A percentile compares a stretch with the other conserved stretches of the same genome.
These are phyloP conservation scores for Pluvianellus socialis DNA, from an alignment of 2,113 vertebrate genomes.

Conservation along the genomic window DNA sequence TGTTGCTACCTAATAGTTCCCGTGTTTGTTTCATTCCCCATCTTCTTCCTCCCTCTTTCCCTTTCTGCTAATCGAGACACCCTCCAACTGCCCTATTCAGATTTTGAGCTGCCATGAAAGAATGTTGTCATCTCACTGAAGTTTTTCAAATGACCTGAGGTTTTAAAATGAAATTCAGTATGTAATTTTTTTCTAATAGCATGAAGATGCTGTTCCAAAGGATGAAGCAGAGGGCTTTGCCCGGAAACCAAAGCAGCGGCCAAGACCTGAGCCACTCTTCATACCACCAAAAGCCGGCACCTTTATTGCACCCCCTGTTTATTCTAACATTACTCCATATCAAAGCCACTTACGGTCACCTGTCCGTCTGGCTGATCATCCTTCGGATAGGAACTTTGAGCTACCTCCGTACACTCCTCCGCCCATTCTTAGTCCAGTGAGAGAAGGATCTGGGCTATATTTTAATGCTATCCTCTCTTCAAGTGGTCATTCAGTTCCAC, in stretches of 20 bases:
- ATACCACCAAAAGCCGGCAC: conserved; percentile 93
- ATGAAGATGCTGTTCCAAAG: conserved; percentile 72
- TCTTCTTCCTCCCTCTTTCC: neutral
- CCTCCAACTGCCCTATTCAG: neutral
- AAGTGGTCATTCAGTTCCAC: conserved; percentile 79
- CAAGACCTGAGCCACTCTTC: conserved; percentile 93
- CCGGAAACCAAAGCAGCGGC: conserved; percentile 90
- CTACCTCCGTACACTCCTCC: conserved; percentile 96
- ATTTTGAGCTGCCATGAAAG: neutral
- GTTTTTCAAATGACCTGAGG: neutral
- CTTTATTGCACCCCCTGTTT: conserved; percentile 90
- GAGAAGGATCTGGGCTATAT: conserved; percentile 96
- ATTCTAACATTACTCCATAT: conserved; percentile 93
- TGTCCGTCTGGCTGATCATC: conserved; percentile 87
- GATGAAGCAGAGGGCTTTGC: conserved; percentile 82
- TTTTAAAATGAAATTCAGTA: neutral
- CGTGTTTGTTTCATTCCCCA: neutral
- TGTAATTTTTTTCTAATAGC: conserved; percentile 13
- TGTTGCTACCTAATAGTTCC: neutral
- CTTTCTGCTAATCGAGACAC: neutral
- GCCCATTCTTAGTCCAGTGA: conserved; percentile 95
- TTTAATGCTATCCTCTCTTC: conserved; percentile 94
- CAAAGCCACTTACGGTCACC: conserved; percentile 98
- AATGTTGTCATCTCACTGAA: neutral
- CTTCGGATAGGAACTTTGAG: conserved; percentile 80